Conservation (phyloP, 2,797 vertebrate genomes). For the Mormyrops attenuatus region DNA sequence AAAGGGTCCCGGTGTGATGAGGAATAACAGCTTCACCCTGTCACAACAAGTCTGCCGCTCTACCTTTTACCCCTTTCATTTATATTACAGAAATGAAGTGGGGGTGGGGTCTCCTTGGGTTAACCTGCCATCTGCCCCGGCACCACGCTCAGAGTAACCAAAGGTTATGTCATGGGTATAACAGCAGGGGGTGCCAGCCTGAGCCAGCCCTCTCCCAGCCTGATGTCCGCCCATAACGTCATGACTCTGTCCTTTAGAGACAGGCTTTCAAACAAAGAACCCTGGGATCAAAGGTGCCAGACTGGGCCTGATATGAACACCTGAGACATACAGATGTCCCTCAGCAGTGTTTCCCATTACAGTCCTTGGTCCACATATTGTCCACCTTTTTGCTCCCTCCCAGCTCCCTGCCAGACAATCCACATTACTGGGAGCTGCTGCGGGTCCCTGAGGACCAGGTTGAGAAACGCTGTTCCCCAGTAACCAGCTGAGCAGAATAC, state of each 20-base stretch:
- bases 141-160: background rate
- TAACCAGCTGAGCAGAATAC: background rate
- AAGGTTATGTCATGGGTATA: background rate
- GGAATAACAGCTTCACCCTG: background rate
- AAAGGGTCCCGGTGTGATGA: background rate
- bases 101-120: background rate
- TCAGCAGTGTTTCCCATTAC: background rate
- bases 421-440: background rate
- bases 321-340: background rate
- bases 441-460: background rate
- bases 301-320: background rate
- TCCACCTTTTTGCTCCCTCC: background rate
- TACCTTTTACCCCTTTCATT: background rate
- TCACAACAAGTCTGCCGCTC: background rate
- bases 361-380: background rate
- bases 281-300: background rate
- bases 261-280: background rate
- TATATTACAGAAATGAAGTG: background rate
- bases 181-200: background rate
- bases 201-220: background rate
- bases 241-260: background rate
- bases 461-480: background rate
- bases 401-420: no score
- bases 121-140: background rate
- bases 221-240: background rate